Evolutionary conservation across 1,140 invertebrate species (phyloP).

Genomic region (Caenorhabditis remanei): DNA sequence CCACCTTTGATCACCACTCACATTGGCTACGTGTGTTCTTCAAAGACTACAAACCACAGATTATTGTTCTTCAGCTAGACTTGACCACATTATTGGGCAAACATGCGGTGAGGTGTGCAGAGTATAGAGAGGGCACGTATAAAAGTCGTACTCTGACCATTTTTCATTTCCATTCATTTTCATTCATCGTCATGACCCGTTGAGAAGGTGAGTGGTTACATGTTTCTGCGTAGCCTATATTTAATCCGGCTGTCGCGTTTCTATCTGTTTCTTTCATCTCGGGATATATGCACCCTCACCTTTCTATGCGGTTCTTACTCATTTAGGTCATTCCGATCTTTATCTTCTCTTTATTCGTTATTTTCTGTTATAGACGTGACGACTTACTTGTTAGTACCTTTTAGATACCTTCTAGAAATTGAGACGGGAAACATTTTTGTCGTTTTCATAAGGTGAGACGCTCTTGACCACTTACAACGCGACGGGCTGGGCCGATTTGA

Average conservation of each 20-base stretch:
- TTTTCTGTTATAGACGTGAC: no score
- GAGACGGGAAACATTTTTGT: no score
- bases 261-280: no score
- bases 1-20: conserved; percentile 25
- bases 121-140: neutral
- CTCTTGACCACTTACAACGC: no score
- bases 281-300: neutral
- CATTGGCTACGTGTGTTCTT: conserved; percentile 47
- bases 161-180: conserved; percentile 9
- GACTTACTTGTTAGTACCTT: no score
- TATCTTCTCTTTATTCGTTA: no score
- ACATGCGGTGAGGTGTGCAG: neutral
- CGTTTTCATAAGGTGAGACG: no score
- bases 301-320: neutral
- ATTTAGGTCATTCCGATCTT: conserved; percentile 27
- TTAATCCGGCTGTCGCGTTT: no score
- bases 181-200: neutral
- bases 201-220: no score
- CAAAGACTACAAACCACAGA: conserved; percentile 44
- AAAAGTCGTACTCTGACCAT: neutral
- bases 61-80: neutral
- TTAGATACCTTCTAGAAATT: no score
- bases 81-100: conserved; percentile 24
- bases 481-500: no score
- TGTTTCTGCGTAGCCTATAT: neutral